These are phyloP conservation scores for Ibycter americanus DNA, from an alignment of 2,797 vertebrate genomes.

Conservation along the genomic window DNA sequence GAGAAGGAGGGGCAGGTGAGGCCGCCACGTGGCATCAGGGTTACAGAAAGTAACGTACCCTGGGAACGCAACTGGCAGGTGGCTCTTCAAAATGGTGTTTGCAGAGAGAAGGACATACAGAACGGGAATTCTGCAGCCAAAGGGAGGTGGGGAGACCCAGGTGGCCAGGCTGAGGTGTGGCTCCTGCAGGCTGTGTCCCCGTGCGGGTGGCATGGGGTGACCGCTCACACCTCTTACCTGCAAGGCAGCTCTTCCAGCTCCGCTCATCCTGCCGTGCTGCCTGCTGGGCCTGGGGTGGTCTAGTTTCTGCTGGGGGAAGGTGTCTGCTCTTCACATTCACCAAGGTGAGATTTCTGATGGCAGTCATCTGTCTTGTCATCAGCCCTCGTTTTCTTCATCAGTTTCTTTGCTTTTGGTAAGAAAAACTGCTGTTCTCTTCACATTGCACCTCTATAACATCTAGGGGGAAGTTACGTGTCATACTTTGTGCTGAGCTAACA, in stretches of 20 bases:
- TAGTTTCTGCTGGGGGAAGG: background rate
- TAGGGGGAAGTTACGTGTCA: fast-evolving
- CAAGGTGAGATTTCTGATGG: background rate
- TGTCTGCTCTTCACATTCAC: background rate
- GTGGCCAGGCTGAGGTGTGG: background rate
- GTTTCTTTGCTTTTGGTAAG: background rate
- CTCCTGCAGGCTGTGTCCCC: background rate
- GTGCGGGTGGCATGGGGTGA: background rate
- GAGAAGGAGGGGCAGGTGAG: background rate
- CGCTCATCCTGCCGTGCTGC: fast-evolving
- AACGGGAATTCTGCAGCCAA: background rate
- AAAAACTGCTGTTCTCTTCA: background rate
- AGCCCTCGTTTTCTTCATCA: background rate
- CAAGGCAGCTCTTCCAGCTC: background rate
- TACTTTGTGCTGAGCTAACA: background rate
- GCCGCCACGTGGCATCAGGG: background rate
- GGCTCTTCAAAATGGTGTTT: background rate
- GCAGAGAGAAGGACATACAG: background rate
- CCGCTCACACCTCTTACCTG: background rate
- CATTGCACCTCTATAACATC: background rate
- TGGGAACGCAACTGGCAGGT: background rate
- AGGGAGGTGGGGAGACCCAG: background rate
- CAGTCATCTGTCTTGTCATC: background rate
- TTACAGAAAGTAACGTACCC: background rate
- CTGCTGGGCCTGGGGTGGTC: background rate